Evolutionary conservation across 2,888 invertebrate species (phyloP).

Genomic region (Drosophila kanekoi): DNA sequence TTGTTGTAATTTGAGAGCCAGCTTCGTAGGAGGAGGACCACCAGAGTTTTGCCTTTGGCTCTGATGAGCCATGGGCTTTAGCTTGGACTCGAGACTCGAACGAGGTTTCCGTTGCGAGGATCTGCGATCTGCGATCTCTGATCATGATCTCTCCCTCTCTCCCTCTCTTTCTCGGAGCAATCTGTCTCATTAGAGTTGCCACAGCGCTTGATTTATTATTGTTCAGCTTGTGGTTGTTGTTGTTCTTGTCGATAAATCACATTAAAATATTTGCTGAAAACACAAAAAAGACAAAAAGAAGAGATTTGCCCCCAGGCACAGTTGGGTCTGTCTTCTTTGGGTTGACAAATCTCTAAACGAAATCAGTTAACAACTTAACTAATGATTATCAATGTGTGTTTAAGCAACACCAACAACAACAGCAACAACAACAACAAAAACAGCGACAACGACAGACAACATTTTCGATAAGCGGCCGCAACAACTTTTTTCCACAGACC

Average conservation of each 20-base stretch:
- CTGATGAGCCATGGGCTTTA: conserved; percentile 12
- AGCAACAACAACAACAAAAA: conserved; percentile 30
- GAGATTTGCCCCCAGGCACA: conserved; percentile 20
- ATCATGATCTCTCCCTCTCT: conserved; percentile 12
- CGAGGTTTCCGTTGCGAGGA: conserved; percentile 5
- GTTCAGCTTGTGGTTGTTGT: conserved; percentile 38
- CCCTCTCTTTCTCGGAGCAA: conserved; percentile 48
- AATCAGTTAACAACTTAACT: conserved; percentile 81
- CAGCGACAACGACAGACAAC: too few relatives aligned
- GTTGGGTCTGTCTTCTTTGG: conserved; percentile 31
- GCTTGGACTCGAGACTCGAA: not conserved
- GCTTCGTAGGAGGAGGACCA: conserved; percentile 33
- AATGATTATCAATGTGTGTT: conserved; percentile 77
- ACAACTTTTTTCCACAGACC: conserved; percentile 39
- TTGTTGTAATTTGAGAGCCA: conserved; percentile 70
- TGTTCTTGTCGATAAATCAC: conserved; percentile 71
- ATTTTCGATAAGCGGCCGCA: conserved; percentile 38
- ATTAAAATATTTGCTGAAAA: conserved; percentile 71
- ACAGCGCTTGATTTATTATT: conserved; percentile 72
- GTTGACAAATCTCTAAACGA: conserved; percentile 76
- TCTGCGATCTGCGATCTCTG: conserved; percentile 12
- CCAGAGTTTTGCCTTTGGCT: conserved; percentile 22
- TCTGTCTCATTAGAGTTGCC: conserved; percentile 78
- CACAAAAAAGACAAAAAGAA: conserved; percentile 15
- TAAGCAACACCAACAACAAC: conserved; percentile 51